A percentile compares a stretch with the other conserved stretches of the same genome.
phyloP scores from a whole-genome alignment of 2,888 invertebrate species.

The Dichetophora obliterata region DNA sequence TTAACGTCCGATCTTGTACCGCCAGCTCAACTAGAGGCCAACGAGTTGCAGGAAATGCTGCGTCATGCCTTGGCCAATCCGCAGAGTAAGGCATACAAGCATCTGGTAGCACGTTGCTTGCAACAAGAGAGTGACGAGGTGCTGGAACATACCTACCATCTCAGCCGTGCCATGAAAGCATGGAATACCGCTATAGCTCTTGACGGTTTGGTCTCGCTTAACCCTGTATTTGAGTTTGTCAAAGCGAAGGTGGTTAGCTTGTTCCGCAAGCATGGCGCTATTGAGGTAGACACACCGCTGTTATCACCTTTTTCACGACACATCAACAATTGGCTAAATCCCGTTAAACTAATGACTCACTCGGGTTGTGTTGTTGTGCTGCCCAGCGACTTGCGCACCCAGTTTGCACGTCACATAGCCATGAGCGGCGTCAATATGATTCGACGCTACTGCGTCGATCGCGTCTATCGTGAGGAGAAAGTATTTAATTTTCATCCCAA shows the following conservation, averaged over 20 bases:
- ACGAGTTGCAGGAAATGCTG: slow-evolving; percentile 85
- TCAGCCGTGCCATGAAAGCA: slow-evolving; percentile 66
- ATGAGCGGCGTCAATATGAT: slow-evolving; percentile 83
- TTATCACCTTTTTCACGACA: slow-evolving; percentile 81
- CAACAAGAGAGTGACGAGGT: slow-evolving; percentile 68
- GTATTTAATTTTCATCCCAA: slow-evolving; percentile 87
- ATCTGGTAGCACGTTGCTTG: slow-evolving; percentile 72
- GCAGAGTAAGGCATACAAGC: slow-evolving; percentile 83
- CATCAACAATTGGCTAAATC: slow-evolving; percentile 59
- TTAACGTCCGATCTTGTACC: slow-evolving; percentile 87
- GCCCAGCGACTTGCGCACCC: slow-evolving; percentile 86
- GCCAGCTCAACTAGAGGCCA: slow-evolving; percentile 87
- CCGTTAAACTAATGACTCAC: slow-evolving; percentile 87
- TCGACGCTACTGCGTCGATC: slow-evolving; percentile 87
- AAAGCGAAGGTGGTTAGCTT: slow-evolving; percentile 71
- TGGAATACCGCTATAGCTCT: slow-evolving; percentile 62
- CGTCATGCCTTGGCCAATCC: slow-evolving; percentile 85
- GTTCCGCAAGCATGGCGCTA: slow-evolving; percentile 85
- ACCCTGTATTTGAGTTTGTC: slow-evolving; percentile 68
- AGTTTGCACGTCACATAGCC: slow-evolving; percentile 86
- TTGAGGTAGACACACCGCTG: slow-evolving; percentile 82
- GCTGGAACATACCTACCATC: slow-evolving; percentile 84
- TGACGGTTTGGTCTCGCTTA: slow-evolving; percentile 68
- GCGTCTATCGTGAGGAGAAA: slow-evolving; percentile 86
- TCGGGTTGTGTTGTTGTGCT: slow-evolving; percentile 87